Conservation (phyloP, 2,113 vertebrate genomes). For the Lepisosteus osseus region DNA sequence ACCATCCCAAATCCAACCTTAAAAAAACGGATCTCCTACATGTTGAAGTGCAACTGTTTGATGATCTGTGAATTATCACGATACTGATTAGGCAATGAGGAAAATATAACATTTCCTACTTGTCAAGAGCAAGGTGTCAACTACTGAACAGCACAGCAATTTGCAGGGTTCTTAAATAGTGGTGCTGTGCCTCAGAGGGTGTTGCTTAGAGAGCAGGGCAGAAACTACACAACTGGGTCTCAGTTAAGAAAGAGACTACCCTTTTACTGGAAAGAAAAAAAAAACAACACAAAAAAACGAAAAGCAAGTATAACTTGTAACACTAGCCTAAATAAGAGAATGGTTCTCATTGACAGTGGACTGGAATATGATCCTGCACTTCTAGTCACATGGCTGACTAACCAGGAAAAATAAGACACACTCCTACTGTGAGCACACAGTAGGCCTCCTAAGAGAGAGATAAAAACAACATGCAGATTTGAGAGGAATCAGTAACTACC, state of each 20-base stretch:
- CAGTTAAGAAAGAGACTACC: not conserved
- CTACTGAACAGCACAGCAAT: constrained; percentile 1
- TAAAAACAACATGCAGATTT: not conserved
- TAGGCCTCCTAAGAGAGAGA: not conserved
- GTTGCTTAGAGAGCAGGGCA: not conserved
- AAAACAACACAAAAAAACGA: not conserved
- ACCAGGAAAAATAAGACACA: not conserved
- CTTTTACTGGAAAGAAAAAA: not conserved
- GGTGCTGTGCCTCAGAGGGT: constrained; percentile 1
- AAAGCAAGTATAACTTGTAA: not conserved
- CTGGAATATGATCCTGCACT: not conserved
- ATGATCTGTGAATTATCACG: too few relatives aligned
- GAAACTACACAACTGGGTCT: constrained; percentile 9
- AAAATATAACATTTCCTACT: not conserved
- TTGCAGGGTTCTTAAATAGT: constrained; percentile 1
- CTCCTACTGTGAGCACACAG: not conserved
- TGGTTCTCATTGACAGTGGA: not conserved
- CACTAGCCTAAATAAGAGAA: not conserved
- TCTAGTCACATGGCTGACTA: not conserved
- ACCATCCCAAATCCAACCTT: too few relatives aligned
- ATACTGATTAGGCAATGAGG: constrained; percentile 2
- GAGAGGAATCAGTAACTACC: not conserved
- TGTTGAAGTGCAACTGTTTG: too few relatives aligned
- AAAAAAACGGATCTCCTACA: too few relatives aligned
- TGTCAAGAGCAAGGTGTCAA: constrained; percentile 9